Base-by-base conservation (phyloP, 2,797 vertebrate species). In the Clarias pachynema region DNA sequence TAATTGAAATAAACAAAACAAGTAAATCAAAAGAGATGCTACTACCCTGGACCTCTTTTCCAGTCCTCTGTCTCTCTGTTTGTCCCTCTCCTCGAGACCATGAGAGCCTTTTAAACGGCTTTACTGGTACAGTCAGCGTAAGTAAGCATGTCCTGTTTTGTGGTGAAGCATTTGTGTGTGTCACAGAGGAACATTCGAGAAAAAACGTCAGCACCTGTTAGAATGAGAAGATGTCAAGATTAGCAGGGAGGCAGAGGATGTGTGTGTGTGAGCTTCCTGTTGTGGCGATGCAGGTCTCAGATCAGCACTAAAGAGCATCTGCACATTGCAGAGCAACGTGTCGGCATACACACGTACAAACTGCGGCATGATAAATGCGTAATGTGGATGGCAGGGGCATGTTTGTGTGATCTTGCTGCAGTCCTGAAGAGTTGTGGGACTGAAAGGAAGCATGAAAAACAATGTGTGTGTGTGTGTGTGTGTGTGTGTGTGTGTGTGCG, bases 251-350 rank as follows among this genome's bases (percentile, higher is more conserved):
- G 84, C 20, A 74, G 84, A 63, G 68, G 81, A 15, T 63, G 78
- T 79, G 63, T 79, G 75, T 87, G 86, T 82, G 62, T 79, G 22
- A 83, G 86, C 92, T 96, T 95, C 95, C 94, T 95, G 94, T 95
- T 95, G 94, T 92, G 93, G 92, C 90, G 93, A 91, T 84, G 89
- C 63, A 66, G 59, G 7, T 81, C 75, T 88, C 53, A 87, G 44
- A 83, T 88, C 86, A 82, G 79, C 56, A 26, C 49, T 34, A 29
- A 81, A 59, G 24, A 29, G 74, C n/a, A 18, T 68, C 81, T 79
- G 82, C 73, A 59, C 34, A 60, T 79, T 88, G 89, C 89, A 88
- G 81, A 87, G 60, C 84, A 79, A 75, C 18, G 74, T 59, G 56
- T 63, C 24, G 62, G 16, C 57, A 14, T 4, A 77, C 74, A 77